These are phyloP conservation scores for Oscheius myriophilus DNA, from an alignment of 2,888 invertebrate genomes.

Conservation along the genomic window DNA sequence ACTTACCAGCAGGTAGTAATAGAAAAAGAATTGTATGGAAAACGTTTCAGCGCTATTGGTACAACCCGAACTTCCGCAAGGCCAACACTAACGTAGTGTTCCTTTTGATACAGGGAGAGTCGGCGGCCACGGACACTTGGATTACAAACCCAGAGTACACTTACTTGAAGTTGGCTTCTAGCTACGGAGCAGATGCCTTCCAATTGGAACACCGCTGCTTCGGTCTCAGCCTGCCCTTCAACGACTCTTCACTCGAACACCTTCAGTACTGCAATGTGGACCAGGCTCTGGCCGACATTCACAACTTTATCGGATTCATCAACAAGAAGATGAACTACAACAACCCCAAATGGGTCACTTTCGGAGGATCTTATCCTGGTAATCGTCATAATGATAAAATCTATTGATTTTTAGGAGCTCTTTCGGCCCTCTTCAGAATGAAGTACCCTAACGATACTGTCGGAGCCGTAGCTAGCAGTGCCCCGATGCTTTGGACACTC, in stretches of 20 bases:
- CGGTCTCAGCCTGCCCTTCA: constrained; percentile 72
- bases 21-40: neutral
- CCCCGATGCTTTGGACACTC: constrained; percentile 53
- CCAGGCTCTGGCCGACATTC: constrained; percentile 82
- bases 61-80: constrained; percentile 42
- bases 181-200: constrained; percentile 58
- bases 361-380: constrained; percentile 94
- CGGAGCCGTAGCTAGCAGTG: constrained; percentile 57
- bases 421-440: constrained; percentile 54
- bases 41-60: constrained; percentile 51
- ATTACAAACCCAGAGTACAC: constrained; percentile 36
- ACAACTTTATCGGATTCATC: constrained; percentile 82
- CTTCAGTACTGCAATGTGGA: constrained; percentile 80
- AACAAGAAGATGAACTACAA: constrained; percentile 72
- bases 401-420: constrained; percentile 35
- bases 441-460: constrained; percentile 52
- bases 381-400: neutral
- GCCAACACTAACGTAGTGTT: constrained; percentile 47
- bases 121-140: constrained; percentile 47
- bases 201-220: constrained; percentile 66
- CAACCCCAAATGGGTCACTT: constrained; percentile 84
- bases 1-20: constrained; percentile 42
- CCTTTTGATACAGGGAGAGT: constrained; percentile 53
- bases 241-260: constrained; percentile 84
- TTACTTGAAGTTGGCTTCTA: constrained; percentile 49